These are phyloP conservation scores for Ericerus pela DNA, from an alignment of 1,140 invertebrate species.

Conservation along the genomic window DNA sequence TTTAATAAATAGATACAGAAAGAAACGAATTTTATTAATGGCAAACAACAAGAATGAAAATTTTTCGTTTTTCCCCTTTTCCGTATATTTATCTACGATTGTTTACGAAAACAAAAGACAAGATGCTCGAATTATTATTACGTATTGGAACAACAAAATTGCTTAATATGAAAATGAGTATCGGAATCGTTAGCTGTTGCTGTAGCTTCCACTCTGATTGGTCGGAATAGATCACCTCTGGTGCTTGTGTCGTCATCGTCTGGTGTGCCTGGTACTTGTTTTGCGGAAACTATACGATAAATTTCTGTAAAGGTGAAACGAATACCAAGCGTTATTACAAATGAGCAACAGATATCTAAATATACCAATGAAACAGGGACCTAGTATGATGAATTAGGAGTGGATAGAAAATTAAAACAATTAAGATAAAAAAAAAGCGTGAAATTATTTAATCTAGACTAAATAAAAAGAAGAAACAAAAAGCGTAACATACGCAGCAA, in stretches of 20 bases:
- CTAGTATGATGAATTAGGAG: neutral
- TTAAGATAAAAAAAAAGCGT: neutral
- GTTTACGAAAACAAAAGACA: too few species aligned
- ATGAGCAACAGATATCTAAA: neutral
- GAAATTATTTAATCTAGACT: too few species aligned
- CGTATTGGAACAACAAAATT: conserved; percentile 16
- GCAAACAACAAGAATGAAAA: too few species aligned
- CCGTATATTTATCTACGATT: too few species aligned
- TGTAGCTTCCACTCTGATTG: conserved; percentile 19
- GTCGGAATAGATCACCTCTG: conserved; percentile 17
- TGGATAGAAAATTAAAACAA: neutral
- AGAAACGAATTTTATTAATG: too few species aligned
- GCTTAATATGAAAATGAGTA: conserved; percentile 18
- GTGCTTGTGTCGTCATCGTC: conserved; percentile 18
- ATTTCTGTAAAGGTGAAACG: conserved; percentile 17
- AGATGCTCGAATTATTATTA: conserved; percentile 7
- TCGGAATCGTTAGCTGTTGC: conserved; percentile 15
- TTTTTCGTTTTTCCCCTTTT: too few species aligned
- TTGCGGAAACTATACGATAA: conserved; percentile 19
- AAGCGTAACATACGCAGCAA: too few species aligned
- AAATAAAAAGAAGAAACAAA: too few species aligned
- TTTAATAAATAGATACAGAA: too few species aligned
- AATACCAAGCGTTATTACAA: neutral
- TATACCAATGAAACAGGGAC: neutral
- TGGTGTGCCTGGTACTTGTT: conserved; percentile 18